Conservation (phyloP, 2,888 invertebrate species). For the Philereme vetulata region DNA sequence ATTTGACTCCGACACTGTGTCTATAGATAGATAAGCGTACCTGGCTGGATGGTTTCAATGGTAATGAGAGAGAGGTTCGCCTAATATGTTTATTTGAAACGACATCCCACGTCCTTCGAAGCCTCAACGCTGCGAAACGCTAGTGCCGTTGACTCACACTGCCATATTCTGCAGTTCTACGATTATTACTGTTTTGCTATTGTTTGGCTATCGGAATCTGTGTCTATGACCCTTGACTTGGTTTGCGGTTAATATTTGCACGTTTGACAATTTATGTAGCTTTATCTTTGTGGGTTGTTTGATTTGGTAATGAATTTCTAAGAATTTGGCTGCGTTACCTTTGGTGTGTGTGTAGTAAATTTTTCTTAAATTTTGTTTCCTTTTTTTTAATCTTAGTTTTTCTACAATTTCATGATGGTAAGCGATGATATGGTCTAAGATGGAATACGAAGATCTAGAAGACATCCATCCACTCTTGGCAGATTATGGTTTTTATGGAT, state of each 20-base stretch:
- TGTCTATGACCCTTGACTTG: conserved; percentile 35
- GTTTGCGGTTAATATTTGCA: conserved; percentile 32
- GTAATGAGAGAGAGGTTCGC: conserved; percentile 54
- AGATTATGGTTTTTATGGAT: too few relatives aligned
- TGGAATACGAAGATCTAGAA: too few relatives aligned
- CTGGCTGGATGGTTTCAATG: conserved; percentile 48
- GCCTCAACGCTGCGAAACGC: conserved; percentile 43
- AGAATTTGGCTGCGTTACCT: too few relatives aligned
- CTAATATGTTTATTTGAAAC: conserved; percentile 52
- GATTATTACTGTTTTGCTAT: conserved; percentile 37
- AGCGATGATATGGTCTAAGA: too few relatives aligned
- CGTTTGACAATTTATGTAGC: conserved; percentile 9
- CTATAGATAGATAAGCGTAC: conserved; percentile 35
- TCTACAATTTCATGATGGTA: too few relatives aligned
- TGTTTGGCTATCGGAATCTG: conserved; percentile 42
- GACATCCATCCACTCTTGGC: too few relatives aligned
- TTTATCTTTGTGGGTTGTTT: too few relatives aligned
- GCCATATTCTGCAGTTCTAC: conserved; percentile 26
- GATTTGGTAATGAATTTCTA: too few relatives aligned
- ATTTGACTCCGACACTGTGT: conserved; percentile 3
- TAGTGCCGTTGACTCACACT: conserved; percentile 28
- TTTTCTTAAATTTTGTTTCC: too few relatives aligned
- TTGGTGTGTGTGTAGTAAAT: too few relatives aligned
- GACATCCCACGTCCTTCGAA: conserved; percentile 46
- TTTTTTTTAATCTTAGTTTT: too few relatives aligned